phyloP scores from a whole-genome alignment of 2,888 invertebrate genomes.

The Syrphus vitripennis region DNA sequence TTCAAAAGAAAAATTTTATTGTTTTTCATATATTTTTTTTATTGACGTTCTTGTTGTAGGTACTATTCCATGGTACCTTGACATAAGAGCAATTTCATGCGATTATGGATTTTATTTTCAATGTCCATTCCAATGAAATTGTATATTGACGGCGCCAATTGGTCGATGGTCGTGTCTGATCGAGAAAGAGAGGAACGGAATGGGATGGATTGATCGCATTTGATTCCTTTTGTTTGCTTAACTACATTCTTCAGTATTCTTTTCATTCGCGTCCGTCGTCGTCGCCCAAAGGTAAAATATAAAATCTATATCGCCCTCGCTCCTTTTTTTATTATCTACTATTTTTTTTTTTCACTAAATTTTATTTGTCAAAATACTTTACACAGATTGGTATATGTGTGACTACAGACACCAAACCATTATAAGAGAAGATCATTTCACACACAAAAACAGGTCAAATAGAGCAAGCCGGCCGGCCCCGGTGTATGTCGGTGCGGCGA shows the following conservation, averaged over 20 bases:
- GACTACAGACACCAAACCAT: constrained; percentile 58
- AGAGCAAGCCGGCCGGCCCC: not conserved
- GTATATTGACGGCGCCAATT: constrained; percentile 63
- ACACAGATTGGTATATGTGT: constrained; percentile 32
- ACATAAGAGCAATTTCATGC: too few relatives aligned
- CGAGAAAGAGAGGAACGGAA: too few relatives aligned
- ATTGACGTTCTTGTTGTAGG: too few relatives aligned
- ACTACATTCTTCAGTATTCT: constrained; percentile 3
- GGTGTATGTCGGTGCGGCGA: constrained; percentile 52
- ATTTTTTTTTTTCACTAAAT: not conserved
- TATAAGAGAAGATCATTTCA: constrained; percentile 53
- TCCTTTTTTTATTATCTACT: not conserved
- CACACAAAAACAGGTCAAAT: constrained; percentile 37
- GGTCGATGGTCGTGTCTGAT: constrained; percentile 61
- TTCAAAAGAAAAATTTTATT: too few relatives aligned
- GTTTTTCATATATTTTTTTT: too few relatives aligned
- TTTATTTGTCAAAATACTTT: constrained; percentile 33
- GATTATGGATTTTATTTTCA: not conserved
- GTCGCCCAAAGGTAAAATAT: constrained; percentile 20
- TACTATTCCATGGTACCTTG: too few relatives aligned
- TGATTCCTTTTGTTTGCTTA: constrained; percentile 35
- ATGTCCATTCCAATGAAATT: constrained; percentile 21
- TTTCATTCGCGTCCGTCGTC: constrained; percentile 31
- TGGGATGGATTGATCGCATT: constrained; percentile 63
- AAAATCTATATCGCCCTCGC: constrained; percentile 45